Evolutionary conservation across 2,113 vertebrate genomes (phyloP).

Genomic region (Vulpes lagopus): DNA sequence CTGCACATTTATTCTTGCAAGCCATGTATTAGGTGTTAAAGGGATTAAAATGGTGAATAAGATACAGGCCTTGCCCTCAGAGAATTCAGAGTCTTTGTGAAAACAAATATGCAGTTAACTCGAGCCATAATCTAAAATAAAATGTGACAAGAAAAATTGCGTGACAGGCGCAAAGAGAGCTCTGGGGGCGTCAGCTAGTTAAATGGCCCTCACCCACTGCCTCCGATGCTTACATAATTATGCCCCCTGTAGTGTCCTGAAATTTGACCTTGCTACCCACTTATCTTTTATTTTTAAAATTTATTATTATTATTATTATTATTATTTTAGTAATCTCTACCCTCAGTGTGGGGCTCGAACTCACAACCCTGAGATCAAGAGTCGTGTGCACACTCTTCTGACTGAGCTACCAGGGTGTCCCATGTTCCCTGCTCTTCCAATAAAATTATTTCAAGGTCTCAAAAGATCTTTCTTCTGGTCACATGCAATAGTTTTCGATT

Average conservation of each 20-base stretch:
- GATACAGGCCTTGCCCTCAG: background rate
- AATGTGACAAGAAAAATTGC: background rate
- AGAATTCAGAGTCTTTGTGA: background rate
- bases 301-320: background rate
- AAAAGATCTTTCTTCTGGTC: background rate
- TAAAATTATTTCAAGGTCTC: background rate
- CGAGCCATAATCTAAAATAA: background rate
- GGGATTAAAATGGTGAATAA: background rate
- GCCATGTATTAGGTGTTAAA: background rate
- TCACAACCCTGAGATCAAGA: background rate
- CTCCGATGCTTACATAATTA: background rate
- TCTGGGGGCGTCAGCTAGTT: background rate
- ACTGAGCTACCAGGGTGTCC: background rate
- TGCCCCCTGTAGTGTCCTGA: background rate
- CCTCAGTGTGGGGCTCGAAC: background rate
- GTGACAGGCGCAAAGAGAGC: background rate
- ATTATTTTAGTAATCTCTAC: background rate
- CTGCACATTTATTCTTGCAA: conserved; percentile 7
- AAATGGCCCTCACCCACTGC: background rate
- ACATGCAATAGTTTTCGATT: background rate
- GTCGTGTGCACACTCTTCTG: background rate
- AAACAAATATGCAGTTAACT: conserved; percentile 5
- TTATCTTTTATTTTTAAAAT: background rate
- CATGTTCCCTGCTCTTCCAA: background rate
- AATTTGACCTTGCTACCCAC: background rate